Percentiles rank a stretch among this genome's conserved stretches.
Conservation (phyloP, 2,888 invertebrate species). For the Carterocephalus palaemon region DNA sequence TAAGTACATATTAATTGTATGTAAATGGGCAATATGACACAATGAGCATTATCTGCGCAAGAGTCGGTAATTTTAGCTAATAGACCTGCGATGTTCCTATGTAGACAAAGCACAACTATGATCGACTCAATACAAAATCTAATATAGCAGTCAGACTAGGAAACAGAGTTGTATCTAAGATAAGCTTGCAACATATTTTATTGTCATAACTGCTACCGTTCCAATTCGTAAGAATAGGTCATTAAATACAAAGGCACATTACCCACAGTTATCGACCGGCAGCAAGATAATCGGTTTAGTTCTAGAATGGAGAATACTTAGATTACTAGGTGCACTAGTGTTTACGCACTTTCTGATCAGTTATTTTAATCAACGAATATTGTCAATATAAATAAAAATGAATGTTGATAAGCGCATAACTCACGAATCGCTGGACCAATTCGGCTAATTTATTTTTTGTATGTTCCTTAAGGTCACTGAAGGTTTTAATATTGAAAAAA, state of each 20-base stretch:
- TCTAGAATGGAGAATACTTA: slow-evolving; percentile 7
- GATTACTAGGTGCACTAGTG: background rate
- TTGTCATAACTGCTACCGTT: slow-evolving; percentile 10
- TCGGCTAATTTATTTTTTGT: too few relatives aligned
- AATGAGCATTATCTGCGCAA: too few relatives aligned
- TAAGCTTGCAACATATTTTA: slow-evolving; percentile 11
- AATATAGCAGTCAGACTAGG: slow-evolving; percentile 7
- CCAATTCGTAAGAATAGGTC: slow-evolving; percentile 18
- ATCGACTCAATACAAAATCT: slow-evolving; percentile 23
- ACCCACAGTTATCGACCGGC: slow-evolving; percentile 9
- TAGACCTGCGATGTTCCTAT: too few relatives aligned
- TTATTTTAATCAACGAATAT: background rate
- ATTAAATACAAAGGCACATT: slow-evolving; percentile 27
- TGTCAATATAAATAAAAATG: too few relatives aligned
- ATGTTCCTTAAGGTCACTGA: too few relatives aligned
- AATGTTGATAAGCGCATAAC: too few relatives aligned
- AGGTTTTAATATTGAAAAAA: too few relatives aligned
- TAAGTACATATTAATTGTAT: too few relatives aligned
- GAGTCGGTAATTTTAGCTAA: too few relatives aligned
- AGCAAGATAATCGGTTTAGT: slow-evolving; percentile 2
- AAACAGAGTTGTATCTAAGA: slow-evolving; percentile 1
- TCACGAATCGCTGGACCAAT: too few relatives aligned
- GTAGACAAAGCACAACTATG: too few relatives aligned
- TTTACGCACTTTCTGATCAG: background rate
- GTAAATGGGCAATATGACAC: too few relatives aligned